Conservation (phyloP, 30 jellyfish, hydroid and myxozoan genomes). For the Turritopsis rubra region DNA sequence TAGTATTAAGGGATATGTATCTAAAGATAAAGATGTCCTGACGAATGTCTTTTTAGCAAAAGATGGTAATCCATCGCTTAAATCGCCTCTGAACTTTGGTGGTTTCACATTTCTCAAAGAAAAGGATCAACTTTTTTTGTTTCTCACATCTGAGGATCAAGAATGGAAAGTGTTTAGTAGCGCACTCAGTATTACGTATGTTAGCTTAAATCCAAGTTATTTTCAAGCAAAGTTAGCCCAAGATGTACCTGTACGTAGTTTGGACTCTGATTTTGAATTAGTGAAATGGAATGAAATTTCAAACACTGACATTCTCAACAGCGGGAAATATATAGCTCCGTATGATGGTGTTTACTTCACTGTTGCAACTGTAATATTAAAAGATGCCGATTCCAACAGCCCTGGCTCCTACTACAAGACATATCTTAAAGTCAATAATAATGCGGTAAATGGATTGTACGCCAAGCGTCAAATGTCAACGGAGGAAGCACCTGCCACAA, state of each 20-base stretch:
- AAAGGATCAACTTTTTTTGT: slow-evolving; percentile 37
- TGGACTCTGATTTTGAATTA: neutral
- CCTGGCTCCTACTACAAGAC: slow-evolving; percentile 23
- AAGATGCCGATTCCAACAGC: slow-evolving; percentile 43
- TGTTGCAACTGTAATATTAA: slow-evolving; percentile 51
- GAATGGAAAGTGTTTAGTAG: slow-evolving; percentile 69
- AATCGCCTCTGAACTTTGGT: slow-evolving; percentile 53
- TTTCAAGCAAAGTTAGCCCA: slow-evolving; percentile 8
- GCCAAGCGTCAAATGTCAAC: slow-evolving; percentile 40
- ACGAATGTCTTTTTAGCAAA: slow-evolving; percentile 51
- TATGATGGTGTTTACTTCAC: slow-evolving; percentile 75
- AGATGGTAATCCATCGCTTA: slow-evolving; percentile 48
- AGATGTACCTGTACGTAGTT: neutral
- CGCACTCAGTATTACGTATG: slow-evolving; percentile 65
- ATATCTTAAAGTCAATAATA: slow-evolving; percentile 32
- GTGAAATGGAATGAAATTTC: slow-evolving; percentile 8
- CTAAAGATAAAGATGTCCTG: neutral
- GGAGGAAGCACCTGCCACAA: slow-evolving; percentile 17
- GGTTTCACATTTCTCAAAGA: slow-evolving; percentile 51
- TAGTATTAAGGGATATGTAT: slow-evolving; percentile 9
- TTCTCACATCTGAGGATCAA: slow-evolving; percentile 51
- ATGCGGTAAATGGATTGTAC: slow-evolving; percentile 36
- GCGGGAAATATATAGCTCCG: slow-evolving; percentile 29
- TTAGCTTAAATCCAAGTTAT: slow-evolving; percentile 44
- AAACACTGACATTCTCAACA: neutral